Percentiles rank a stretch among this genome's conserved stretches.
Conservation (phyloP, 2,113 vertebrate species). For the Odobenus rosmarus region DNA sequence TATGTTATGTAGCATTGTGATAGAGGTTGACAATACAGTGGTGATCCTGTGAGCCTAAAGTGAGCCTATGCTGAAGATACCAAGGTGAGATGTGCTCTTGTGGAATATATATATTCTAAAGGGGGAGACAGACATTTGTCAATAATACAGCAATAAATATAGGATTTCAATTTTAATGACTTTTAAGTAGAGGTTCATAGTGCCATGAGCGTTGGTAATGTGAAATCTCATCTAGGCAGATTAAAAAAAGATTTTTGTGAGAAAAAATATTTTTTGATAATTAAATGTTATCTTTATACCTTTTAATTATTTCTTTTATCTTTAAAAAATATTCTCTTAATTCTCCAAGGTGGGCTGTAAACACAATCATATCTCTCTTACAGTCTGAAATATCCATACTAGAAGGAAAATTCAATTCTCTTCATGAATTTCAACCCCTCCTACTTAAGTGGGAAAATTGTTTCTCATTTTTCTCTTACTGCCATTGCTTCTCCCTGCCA, state of each 20-base stretch:
- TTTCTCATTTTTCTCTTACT: background rate
- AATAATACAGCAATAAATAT: background rate
- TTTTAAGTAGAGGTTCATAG: background rate
- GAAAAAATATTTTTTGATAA: background rate
- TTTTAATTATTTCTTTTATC: background rate
- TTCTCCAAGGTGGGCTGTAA: background rate
- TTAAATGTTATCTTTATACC: background rate
- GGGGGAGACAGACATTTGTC: background rate
- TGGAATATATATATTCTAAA: background rate
- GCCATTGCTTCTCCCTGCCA: conserved; percentile 65
- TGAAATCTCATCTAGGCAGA: background rate
- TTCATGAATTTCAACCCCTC: background rate
- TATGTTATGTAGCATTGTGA: background rate
- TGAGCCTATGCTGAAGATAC: background rate
- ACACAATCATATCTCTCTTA: background rate
- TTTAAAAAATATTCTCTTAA: background rate
- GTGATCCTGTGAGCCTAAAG: background rate
- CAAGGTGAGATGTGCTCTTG: background rate
- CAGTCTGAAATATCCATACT: background rate
- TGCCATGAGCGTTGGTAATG: background rate
- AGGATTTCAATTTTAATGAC: background rate
- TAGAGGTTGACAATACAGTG: background rate
- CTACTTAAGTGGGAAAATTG: background rate
- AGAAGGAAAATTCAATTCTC: background rate
- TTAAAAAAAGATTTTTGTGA: background rate